These are phyloP conservation scores for Kuschelorhynchus macadamiae DNA, from an alignment of 2,888 invertebrate species.

Conservation along the genomic window DNA sequence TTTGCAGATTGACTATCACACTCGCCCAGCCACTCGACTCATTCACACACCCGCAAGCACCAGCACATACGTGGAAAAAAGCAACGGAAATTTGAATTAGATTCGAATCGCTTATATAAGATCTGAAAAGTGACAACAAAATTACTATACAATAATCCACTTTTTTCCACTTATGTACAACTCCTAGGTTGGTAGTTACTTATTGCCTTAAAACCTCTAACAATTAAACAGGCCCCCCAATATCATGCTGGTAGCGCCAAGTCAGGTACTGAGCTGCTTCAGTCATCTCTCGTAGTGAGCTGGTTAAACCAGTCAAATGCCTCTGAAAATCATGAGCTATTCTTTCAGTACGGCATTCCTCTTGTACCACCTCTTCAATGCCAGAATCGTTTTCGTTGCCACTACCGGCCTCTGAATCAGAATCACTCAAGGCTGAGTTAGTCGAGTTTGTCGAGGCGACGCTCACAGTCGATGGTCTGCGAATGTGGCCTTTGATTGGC, in stretches of 20 bases:
- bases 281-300: constrained; percentile 88
- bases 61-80: constrained; percentile 46
- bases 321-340: constrained; percentile 86
- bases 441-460: constrained; percentile 76
- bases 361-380: constrained; percentile 74
- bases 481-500: constrained; percentile 70
- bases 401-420: constrained; percentile 81
- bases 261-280: constrained; percentile 90
- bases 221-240: constrained; percentile 71
- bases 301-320: constrained; percentile 87
- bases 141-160: neutral
- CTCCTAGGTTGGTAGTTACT: constrained; percentile 22
- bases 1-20: constrained; percentile 48
- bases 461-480: constrained; percentile 83
- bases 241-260: constrained; percentile 90
- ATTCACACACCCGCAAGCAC: constrained; percentile 32
- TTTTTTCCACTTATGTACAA: constrained; percentile 39
- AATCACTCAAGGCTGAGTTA: constrained; percentile 76
- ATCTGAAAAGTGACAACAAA: too few relatives aligned
- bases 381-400: constrained; percentile 82
- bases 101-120: constrained; percentile 20
- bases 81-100: constrained; percentile 18
- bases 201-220: constrained; percentile 35
- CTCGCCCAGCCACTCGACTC: constrained; percentile 22
- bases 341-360: constrained; percentile 71